Base-by-base conservation (phyloP, 92 coral and sea anemone species). In the Porites cylindrica region DNA sequence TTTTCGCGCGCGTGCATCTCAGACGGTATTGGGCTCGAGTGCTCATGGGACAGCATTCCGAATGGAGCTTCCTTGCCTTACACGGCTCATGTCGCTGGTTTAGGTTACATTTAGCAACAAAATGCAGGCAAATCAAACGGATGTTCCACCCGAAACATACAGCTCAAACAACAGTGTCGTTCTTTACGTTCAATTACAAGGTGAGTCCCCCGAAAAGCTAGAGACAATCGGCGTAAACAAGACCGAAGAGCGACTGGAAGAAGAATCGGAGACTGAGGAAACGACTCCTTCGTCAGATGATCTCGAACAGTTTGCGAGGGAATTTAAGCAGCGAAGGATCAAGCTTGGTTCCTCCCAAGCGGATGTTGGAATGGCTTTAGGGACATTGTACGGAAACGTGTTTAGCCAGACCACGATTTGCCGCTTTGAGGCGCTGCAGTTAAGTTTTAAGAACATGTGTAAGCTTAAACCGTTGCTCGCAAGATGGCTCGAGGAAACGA, bases 391-490 rank as follows among this genome's bases (percentile, higher is more conserved):
- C 68, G 93, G 94, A 9, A 94, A 84, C 71, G 83, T 92, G 81
- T 89, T 91, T 52, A 94, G 97, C 69, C 97, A 94, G 81, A 94
- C 97, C 3, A 90, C 93, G 14, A 94, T 94, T 16, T 94, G 97
- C 61, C 93, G 97, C n/a, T 94, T 94, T 75, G 97, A 94, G 78
- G 97, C 93, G 14, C 80, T 94, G 59, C 97, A 94, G 59, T 89
- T 94, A 29, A 94, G 97, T 84, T 85, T 92, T 76, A 94, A 88
- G 83, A 94, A 94, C 85, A 94, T 94, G 97, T 92, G 94, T 70
- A 88, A 90, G 75, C 85, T 94, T 29, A 94, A 94, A 69, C 92
- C 91, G 3, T 60, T 94, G 75, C 78, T 94, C 16, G 90, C 90
- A 78, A 92, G 81, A 69, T 94, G 97, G 97, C 89, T 94, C 18